Evolutionary conservation across 2,113 vertebrate genomes (phyloP).

Genomic region (Proterorhinus semilunaris): DNA sequence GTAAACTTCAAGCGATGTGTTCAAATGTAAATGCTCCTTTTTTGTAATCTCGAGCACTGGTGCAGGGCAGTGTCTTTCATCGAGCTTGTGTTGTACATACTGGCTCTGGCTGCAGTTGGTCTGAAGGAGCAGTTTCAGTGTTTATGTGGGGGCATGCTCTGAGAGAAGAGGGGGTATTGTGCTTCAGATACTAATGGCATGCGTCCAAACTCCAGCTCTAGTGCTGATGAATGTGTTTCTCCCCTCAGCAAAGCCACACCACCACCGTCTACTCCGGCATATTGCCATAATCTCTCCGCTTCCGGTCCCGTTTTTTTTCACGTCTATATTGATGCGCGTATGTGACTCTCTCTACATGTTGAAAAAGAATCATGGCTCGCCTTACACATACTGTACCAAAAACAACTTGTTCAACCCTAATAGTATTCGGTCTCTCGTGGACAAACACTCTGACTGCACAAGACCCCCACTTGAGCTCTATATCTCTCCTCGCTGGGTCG

Average conservation of each 20-base stretch:
- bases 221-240: slow-evolving; percentile 55
- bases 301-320: neutral
- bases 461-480: slow-evolving; percentile 9
- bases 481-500: slow-evolving; percentile 31
- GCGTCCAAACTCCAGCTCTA: slow-evolving; percentile 41
- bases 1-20: no score
- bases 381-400: neutral
- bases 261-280: slow-evolving; percentile 28
- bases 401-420: neutral
- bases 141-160: slow-evolving; percentile 29
- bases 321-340: neutral
- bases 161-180: slow-evolving; percentile 37
- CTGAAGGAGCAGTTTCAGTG: slow-evolving; percentile 38
- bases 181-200: slow-evolving; percentile 55
- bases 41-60: neutral
- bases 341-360: no score
- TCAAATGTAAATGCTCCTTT: neutral
- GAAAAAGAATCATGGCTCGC: no score
- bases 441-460: neutral
- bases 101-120: slow-evolving; percentile 28
- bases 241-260: slow-evolving; percentile 47
- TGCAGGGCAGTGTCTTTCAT: slow-evolving; percentile 9
- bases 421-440: neutral
- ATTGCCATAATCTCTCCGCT: slow-evolving; percentile 10
- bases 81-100: slow-evolving; percentile 26